Percentiles rank a stretch among this genome's conserved stretches.
These are phyloP conservation scores for Chondrilla cf. caribensis DNA, from an alignment of 37 sponge, comb jelly and placozoan genomes.

Conservation along the genomic window DNA sequence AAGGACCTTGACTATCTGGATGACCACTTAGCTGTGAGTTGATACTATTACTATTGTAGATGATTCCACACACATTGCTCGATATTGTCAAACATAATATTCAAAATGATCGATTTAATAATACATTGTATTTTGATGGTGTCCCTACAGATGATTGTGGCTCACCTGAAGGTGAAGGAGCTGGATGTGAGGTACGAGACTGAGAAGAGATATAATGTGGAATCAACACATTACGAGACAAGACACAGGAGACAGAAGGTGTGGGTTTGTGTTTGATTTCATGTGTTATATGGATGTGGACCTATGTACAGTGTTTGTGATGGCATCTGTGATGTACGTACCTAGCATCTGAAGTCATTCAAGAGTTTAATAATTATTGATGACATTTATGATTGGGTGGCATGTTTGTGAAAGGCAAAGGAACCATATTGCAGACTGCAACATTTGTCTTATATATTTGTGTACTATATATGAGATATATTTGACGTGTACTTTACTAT, in stretches of 20 bases:
- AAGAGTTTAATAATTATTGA: neutral
- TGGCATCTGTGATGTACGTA: neutral
- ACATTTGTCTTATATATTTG: neutral
- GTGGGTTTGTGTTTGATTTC: neutral
- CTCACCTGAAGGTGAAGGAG: slow-evolving; percentile 55
- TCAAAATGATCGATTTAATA: no score
- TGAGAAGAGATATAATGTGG: slow-evolving; percentile 58
- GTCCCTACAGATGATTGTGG: no score
- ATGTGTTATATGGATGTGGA: neutral
- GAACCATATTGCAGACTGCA: neutral
- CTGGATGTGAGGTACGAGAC: slow-evolving; percentile 65
- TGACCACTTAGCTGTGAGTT: slow-evolving; percentile 68
- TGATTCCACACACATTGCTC: no score
- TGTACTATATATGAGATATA: no score
- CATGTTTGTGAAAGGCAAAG: neutral
- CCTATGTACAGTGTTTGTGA: no score
- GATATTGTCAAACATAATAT: no score
- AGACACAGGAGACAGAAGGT: slow-evolving; percentile 62
- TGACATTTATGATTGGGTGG: neutral
- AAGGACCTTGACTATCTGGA: slow-evolving; percentile 82
- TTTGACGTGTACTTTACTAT: no score
- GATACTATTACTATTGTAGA: no score
- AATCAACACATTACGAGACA: slow-evolving; percentile 43
- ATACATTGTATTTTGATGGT: no score
- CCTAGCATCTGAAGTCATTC: no score